Percentiles rank a stretch among this genome's conserved stretches.
Evolutionary conservation across 2,113 vertebrate genomes (phyloP).

Genomic region (Dromaius novaehollandiae): DNA sequence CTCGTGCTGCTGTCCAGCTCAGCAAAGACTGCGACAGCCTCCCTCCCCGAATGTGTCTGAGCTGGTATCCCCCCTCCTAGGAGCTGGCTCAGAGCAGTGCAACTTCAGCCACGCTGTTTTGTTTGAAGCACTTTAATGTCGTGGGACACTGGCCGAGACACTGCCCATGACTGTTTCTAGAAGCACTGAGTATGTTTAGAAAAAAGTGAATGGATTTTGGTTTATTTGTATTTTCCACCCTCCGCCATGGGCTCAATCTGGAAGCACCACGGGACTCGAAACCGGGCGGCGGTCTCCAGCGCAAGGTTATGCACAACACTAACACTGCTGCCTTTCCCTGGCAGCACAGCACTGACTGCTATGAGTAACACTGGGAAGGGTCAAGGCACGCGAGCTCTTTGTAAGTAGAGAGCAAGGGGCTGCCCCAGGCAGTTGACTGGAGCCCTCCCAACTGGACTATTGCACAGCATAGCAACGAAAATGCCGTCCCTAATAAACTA

Average conservation of each 20-base stretch:
- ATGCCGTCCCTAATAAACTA: slow-evolving; percentile 75
- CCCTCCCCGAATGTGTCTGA: not conserved
- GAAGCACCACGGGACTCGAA: not conserved
- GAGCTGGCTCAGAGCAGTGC: not conserved
- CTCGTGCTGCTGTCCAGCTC: not conserved
- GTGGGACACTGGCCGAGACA: not conserved
- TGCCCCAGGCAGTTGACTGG: not conserved
- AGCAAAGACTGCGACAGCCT: not conserved
- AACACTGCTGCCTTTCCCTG: slow-evolving; percentile 23
- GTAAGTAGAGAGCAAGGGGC: not conserved
- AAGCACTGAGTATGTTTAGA: slow-evolving; percentile 55
- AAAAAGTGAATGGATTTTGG: not conserved
- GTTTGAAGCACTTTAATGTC: slow-evolving; percentile 56
- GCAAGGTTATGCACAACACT: not conserved
- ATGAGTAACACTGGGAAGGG: not conserved
- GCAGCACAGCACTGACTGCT: not conserved
- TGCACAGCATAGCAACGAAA: not conserved
- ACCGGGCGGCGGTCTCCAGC: not conserved
- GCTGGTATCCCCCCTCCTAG: not conserved
- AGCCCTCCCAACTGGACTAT: not conserved
- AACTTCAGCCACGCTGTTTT: not conserved
- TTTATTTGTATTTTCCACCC: not conserved
- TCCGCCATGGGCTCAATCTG: not conserved
- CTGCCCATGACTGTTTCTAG: not conserved
- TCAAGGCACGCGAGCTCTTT: not conserved